Evolutionary conservation across 2,888 invertebrate species (phyloP).

Genomic region (Lordiphosa andalusiaca): DNA sequence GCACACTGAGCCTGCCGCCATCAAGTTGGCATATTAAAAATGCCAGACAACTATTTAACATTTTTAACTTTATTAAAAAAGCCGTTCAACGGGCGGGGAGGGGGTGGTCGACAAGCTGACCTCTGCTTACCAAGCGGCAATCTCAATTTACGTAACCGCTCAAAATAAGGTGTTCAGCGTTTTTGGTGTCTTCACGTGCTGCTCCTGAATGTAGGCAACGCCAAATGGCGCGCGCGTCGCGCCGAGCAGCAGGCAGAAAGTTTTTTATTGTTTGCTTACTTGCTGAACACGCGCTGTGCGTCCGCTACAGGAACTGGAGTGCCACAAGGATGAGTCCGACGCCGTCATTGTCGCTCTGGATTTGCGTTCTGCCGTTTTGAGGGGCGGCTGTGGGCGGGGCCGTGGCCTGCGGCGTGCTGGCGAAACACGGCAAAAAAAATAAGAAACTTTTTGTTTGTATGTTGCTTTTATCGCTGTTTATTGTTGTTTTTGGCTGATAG

Average conservation of each 20-base stretch:
- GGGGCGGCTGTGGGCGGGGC: constrained; percentile 1
- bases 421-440: constrained; percentile 2
- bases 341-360: constrained; percentile 63
- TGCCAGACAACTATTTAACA: constrained; percentile 47
- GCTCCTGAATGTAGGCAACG: constrained; percentile 26
- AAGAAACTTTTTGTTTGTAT: constrained; percentile 58
- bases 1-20: background rate
- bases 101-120: constrained; percentile 18
- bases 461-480: constrained; percentile 42
- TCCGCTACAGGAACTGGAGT: constrained; percentile 25
- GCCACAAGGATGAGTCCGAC: constrained; percentile 36
- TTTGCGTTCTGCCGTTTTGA: constrained; percentile 51
- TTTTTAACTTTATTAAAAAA: constrained; percentile 62
- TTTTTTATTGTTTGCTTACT: constrained; percentile 74
- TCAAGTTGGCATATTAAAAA: constrained; percentile 43
- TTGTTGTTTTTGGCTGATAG: constrained; percentile 49
- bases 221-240: constrained; percentile 4
- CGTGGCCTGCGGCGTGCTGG: constrained; percentile 13
- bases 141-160: constrained; percentile 67
- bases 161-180: constrained; percentile 40
- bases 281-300: constrained; percentile 57
- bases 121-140: constrained; percentile 18
- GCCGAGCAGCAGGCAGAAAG: constrained; percentile 29
- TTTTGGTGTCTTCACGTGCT: constrained; percentile 26
- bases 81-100: constrained; percentile 14